Conservation (phyloP, 2,113 vertebrate genomes). For the Odobenus rosmarus region DNA sequence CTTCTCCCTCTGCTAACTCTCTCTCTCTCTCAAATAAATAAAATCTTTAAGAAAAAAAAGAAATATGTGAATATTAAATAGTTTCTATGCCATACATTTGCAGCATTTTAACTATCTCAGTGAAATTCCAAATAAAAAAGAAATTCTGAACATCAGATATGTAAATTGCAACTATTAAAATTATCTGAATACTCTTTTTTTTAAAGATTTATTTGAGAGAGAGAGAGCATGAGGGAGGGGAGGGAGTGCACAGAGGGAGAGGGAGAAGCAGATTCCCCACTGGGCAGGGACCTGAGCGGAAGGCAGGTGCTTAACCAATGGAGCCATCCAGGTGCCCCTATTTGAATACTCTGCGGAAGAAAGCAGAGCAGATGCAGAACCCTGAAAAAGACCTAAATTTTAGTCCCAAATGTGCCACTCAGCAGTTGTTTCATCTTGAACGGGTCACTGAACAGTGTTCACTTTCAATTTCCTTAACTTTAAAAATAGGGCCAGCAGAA, state of each 20-base stretch:
- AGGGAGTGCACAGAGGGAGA: background rate
- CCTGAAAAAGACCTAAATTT: background rate
- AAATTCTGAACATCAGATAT: background rate
- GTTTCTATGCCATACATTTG: background rate
- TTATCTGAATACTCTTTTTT: background rate
- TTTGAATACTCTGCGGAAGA: background rate
- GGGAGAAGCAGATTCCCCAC: background rate
- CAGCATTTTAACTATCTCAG: background rate
- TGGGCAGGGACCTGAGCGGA: background rate
- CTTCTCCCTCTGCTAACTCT: background rate
- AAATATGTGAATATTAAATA: background rate
- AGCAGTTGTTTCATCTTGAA: background rate
- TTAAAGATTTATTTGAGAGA: background rate
- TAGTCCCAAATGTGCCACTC: background rate
- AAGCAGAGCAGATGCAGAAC: background rate
- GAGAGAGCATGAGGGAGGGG: background rate
- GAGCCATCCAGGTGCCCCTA: background rate
- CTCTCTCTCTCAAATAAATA: background rate
- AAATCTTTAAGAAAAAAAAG: background rate
- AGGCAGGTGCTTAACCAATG: background rate
- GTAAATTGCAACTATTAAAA: background rate
- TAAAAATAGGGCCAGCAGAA: background rate
- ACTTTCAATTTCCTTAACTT: background rate
- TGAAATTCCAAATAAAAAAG: background rate
- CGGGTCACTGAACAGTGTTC: background rate